These are phyloP conservation scores for Neolamprologus hecqui DNA, from an alignment of 2,113 vertebrate species.

Conservation along the genomic window DNA sequence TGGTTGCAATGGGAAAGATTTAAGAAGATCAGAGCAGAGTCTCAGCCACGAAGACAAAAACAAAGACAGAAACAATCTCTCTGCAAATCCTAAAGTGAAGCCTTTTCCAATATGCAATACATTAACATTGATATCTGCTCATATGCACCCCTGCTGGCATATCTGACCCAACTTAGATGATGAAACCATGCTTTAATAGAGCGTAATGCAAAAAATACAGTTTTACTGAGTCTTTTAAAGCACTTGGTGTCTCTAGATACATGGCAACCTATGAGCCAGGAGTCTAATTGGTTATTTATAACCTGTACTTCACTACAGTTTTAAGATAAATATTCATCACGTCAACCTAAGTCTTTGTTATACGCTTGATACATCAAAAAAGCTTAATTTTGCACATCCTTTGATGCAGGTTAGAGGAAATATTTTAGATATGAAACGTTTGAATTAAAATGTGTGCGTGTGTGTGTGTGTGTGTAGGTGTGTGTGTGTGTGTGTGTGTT, in stretches of 20 bases:
- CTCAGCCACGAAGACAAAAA: neutral
- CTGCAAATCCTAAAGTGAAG: neutral
- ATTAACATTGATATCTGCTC: neutral
- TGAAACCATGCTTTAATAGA: neutral
- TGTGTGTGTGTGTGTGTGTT: neutral
- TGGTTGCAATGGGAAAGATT: neutral
- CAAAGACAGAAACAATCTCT: neutral
- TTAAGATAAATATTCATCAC: neutral
- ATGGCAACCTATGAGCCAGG: neutral
- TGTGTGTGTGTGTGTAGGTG: neutral
- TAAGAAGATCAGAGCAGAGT: neutral
- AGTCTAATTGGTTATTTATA: neutral
- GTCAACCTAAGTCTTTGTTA: neutral
- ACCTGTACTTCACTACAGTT: neutral
- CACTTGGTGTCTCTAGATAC: neutral
- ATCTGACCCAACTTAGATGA: neutral
- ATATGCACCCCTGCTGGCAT: neutral
- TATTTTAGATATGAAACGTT: neutral
- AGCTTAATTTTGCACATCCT: neutral
- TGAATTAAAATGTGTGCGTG: neutral
- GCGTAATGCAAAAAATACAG: neutral
- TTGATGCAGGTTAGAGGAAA: neutral
- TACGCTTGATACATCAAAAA: neutral
- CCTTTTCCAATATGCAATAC: neutral
- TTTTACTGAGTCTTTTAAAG: neutral